Conservation (phyloP, 2,113 vertebrate genomes). For the Dasyprocta punctata region DNA sequence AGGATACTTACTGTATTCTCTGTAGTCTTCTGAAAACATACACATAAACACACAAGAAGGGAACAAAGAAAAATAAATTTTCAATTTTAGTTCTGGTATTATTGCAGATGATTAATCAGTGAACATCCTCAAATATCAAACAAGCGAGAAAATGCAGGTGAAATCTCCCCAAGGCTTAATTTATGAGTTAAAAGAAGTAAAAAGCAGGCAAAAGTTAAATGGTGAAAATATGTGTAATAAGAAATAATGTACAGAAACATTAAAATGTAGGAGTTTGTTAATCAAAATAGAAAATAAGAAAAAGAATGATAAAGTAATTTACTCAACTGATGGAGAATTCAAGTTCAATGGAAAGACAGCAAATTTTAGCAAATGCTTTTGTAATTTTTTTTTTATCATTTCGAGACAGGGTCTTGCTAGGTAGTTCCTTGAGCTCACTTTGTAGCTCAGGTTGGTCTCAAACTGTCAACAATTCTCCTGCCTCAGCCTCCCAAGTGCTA, state of each 20-base stretch:
- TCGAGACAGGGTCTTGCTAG: too few relatives aligned
- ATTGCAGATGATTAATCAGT: not conserved
- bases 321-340: not conserved
- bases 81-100: not conserved
- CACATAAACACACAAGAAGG: not conserved
- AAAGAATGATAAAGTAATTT: not conserved
- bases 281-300: not conserved
- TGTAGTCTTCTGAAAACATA: slow-evolving; percentile 26
- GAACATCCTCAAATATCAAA: not conserved
- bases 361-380: not conserved
- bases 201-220: not conserved
- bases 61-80: slow-evolving; percentile 1
- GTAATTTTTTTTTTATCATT: not conserved
- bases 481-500: too few relatives aligned
- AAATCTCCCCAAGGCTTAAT: slow-evolving; percentile 18
- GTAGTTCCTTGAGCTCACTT: too few relatives aligned
- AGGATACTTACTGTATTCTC: slow-evolving; percentile 53
- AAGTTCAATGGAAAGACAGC: not conserved
- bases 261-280: not conserved
- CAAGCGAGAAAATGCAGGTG: not conserved
- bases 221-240: not conserved
- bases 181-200: slow-evolving; percentile 22
- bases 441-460: too few relatives aligned
- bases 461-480: too few relatives aligned
- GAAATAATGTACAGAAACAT: not conserved